Base-by-base conservation (phyloP, 1,140 invertebrate species). In the Pseudomyrmex concolor region DNA sequence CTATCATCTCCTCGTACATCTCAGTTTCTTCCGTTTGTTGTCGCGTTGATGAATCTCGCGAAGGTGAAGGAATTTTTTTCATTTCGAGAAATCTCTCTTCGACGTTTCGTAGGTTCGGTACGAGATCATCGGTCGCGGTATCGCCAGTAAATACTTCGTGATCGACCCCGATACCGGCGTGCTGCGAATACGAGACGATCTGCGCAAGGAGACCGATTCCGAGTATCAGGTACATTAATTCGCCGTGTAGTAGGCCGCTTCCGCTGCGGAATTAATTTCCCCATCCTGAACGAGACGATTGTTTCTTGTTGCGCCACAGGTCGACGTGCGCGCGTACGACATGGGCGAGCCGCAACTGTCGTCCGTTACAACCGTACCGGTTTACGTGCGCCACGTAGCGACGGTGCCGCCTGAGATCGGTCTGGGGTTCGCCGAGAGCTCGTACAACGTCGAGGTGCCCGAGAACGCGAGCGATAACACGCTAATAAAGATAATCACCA, bases 281-380 rank as follows among this genome's bases (percentile, higher is more conserved):
- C 50, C 2, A 48, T 9, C 34, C 5, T 34, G 34, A 5, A 3
- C 19, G 60, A 12, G 19, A 1, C n/a, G 48, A 80, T 64, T 71
- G 51, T 22, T 77, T 55, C 68, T 85, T 88, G 63, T 17, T 51
- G 64, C 90, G 92, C 34, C 34, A 57, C 89, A 97, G 96, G 96
- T 98, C 62, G 97, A 98, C 91, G 96, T 99, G 0, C 95, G 96
- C 82, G 98, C 97, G 0, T 98, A 97, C 90, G 98, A 99, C 91
- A 95, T 97, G 84, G 97, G 97, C 0, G 97, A 98, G 51, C 98
- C 98, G 0, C 96, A 97, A 86, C 94, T 98, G 71, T 97, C 96
- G 7, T 97, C 97, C 0, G 96, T 97, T 2, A 96, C 96, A 1
- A 97, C 96, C 1, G 95, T 98, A 0, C 97, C 96, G 1, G 95